Evolutionary conservation across 2,888 invertebrate species (phyloP).

Genomic region (Mimumesa dahlbomi): DNA sequence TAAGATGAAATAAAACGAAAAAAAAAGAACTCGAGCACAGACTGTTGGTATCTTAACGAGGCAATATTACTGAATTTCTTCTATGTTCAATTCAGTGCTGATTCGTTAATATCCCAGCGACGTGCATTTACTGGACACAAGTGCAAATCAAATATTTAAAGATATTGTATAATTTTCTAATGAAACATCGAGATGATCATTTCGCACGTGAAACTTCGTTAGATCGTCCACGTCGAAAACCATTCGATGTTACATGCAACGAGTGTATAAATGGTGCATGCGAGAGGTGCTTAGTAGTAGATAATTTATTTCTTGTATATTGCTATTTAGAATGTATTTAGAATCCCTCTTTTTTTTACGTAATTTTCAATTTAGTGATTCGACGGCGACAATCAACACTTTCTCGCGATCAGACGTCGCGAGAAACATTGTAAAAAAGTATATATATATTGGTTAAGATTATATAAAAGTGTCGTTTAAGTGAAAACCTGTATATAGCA

Average conservation of each 20-base stretch:
- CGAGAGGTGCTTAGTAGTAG: conserved; percentile 58
- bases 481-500: conserved; percentile 61
- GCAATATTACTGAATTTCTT: background rate
- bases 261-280: conserved; percentile 57
- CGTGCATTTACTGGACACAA: background rate
- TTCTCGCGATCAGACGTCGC: background rate
- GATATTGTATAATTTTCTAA: conserved; percentile 23
- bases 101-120: background rate
- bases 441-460: background rate
- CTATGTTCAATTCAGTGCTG: background rate
- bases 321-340: conserved; percentile 46
- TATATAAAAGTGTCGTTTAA: background rate
- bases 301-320: conserved; percentile 71
- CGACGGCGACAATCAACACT: conserved; percentile 8
- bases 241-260: conserved; percentile 5
- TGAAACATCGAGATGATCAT: conserved; percentile 3
- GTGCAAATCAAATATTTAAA: background rate
- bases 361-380: conserved; percentile 11
- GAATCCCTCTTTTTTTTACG: conserved; percentile 33
- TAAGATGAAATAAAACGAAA: background rate
- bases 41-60: background rate
- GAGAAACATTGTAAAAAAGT: background rate
- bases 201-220: conserved; percentile 6
- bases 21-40: conserved; percentile 1
- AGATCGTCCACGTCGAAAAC: conserved; percentile 9